Conservation (phyloP, 1,140 invertebrate species). For the Akabosia matsudoensis region DNA sequence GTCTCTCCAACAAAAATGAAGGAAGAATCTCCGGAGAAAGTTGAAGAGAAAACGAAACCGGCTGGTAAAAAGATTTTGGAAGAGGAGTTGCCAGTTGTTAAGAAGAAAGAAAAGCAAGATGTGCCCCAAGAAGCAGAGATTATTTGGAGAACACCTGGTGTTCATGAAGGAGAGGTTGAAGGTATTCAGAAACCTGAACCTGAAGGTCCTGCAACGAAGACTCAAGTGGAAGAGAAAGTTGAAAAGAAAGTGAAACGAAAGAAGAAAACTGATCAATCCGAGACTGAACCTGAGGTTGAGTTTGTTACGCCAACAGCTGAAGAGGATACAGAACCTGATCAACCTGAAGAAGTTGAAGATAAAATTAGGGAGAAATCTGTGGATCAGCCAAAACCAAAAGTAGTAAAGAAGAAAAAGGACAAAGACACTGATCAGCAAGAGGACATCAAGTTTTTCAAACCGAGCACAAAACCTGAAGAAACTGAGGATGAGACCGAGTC, state of each 20-base stretch:
- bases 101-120: conserved; percentile 3
- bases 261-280: neutral
- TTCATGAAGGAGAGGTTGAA: neutral
- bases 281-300: neutral
- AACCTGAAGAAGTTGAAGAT: neutral
- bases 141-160: neutral
- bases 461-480: neutral
- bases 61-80: neutral
- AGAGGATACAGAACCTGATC: neutral
- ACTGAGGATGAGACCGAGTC: neutral
- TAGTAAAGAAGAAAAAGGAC: conserved; percentile 21
- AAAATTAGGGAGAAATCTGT: no score
- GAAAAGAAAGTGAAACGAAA: neutral
- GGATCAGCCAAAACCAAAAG: neutral
- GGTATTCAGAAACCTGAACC: neutral
- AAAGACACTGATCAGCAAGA: neutral
- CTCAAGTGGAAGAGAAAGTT: neutral
- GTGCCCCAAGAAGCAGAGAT: neutral
- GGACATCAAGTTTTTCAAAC: neutral
- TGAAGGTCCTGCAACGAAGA: neutral
- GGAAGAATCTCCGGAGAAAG: neutral
- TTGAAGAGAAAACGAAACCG: neutral
- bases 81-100: conserved; percentile 34
- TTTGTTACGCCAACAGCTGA: neutral
- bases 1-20: neutral